Conservation (phyloP, 2,113 vertebrate species). For the Triplophysa siluroides region DNA sequence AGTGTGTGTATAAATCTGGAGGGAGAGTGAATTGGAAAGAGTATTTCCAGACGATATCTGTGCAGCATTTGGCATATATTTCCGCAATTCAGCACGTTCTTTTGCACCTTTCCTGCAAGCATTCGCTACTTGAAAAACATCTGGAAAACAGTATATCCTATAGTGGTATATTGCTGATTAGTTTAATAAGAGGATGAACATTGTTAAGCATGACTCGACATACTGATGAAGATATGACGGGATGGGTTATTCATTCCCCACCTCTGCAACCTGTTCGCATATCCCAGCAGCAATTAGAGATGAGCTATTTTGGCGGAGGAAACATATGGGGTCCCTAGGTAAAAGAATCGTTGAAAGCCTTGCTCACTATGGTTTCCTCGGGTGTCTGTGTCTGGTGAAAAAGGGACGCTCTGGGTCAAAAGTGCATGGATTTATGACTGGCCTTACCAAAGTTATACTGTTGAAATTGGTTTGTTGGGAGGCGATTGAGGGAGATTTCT, state of each 20-base stretch:
- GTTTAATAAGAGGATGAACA: conserved; percentile 26
- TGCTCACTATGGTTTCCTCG: neutral
- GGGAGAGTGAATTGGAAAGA: conserved; percentile 11
- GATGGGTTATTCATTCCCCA: conserved; percentile 25
- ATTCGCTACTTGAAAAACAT: neutral
- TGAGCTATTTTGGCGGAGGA: conserved; percentile 27
- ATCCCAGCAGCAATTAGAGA: conserved; percentile 29
- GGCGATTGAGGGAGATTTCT: neutral
- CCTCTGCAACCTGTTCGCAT: conserved; percentile 28
- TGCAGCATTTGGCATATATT: conserved; percentile 4
- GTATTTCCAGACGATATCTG: conserved; percentile 26
- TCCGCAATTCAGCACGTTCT: conserved; percentile 22
- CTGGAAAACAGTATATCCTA: conserved; percentile 11
- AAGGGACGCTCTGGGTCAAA: neutral
- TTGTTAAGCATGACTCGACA: conserved; percentile 16
- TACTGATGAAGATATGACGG: conserved; percentile 33
- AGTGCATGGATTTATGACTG: conserved; percentile 28
- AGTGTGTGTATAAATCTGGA: neutral
- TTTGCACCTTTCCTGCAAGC: neutral
- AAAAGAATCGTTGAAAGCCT: conserved; percentile 2
- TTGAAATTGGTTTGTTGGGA: conserved; percentile 21
- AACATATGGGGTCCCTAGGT: conserved; percentile 31
- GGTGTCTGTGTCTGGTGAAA: conserved; percentile 3
- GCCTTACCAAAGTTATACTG: conserved; percentile 34
- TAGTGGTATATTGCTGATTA: conserved; percentile 4